These are phyloP conservation scores for Drosophila algonquin DNA, from an alignment of 2,888 invertebrate species.

Conservation along the genomic window DNA sequence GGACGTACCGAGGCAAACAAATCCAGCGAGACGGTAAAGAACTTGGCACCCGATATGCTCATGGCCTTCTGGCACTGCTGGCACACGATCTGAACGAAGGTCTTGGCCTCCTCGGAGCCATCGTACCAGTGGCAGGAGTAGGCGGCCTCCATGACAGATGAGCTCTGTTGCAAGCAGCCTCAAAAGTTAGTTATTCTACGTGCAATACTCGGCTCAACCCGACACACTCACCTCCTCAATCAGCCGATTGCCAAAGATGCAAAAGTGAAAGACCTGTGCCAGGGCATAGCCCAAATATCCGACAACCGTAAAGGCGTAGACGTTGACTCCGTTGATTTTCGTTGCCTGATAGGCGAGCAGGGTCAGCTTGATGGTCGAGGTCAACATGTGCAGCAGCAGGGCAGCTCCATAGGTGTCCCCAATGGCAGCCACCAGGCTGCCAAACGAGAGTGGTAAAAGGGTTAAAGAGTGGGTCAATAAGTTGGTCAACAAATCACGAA, in stretches of 20 bases:
- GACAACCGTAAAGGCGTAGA: constrained; percentile 90
- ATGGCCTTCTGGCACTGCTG: constrained; percentile 95
- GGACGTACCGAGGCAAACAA: constrained; percentile 92
- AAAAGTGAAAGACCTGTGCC: constrained; percentile 94
- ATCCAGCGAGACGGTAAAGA: constrained; percentile 94
- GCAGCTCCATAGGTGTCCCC: constrained; percentile 94
- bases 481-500: constrained; percentile 32
- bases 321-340: constrained; percentile 91
- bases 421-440: constrained; percentile 91
- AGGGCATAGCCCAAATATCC: constrained; percentile 92
- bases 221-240: constrained; percentile 90
- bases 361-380: constrained; percentile 92
- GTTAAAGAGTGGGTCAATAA: constrained; percentile 31
- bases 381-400: constrained; percentile 92
- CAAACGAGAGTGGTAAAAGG: neutral
- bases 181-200: neutral
- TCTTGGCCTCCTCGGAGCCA: constrained; percentile 94
- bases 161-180: constrained; percentile 87
- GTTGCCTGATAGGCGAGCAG: constrained; percentile 94
- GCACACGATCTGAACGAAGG: constrained; percentile 95
- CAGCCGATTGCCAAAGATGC: constrained; percentile 93
- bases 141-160: constrained; percentile 95
- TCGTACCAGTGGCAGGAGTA: constrained; percentile 96
- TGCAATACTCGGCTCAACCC: neutral
- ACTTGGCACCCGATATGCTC: constrained; percentile 94